phyloP scores from a whole-genome alignment of 1,140 invertebrate genomes.

The Hestina assimilis region DNA sequence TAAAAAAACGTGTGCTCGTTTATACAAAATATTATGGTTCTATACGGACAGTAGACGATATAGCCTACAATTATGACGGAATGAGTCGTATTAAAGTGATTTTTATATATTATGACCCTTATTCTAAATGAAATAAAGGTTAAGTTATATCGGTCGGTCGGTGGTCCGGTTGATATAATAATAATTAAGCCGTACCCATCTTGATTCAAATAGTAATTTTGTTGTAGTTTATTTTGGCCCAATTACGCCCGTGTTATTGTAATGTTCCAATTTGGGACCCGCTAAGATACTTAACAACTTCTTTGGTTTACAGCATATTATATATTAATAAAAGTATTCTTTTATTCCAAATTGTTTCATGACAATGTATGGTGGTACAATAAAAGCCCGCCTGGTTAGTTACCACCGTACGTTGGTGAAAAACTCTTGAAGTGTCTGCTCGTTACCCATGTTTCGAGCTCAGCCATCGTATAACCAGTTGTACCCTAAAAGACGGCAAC shows the following conservation, averaged over 20 bases:
- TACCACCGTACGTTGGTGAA: too few relatives aligned
- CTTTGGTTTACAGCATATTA: too few relatives aligned
- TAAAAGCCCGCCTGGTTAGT: too few relatives aligned
- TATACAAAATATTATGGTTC: conserved; percentile 46
- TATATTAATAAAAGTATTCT: too few relatives aligned
- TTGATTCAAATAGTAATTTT: conserved; percentile 41
- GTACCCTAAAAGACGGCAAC: too few relatives aligned
- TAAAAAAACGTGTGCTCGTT: conserved; percentile 43
- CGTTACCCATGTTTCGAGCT: too few relatives aligned
- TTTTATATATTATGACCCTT: conserved; percentile 1
- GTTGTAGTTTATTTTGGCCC: conserved; percentile 34
- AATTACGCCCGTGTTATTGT: conserved; percentile 23
- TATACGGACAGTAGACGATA: conserved; percentile 47
- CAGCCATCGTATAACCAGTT: too few relatives aligned
- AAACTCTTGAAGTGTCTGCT: too few relatives aligned
- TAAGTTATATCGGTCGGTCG: conserved; percentile 15
- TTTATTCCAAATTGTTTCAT: too few relatives aligned
- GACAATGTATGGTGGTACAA: too few relatives aligned
- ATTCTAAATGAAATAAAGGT: conserved; percentile 1
- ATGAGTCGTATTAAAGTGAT: conserved; percentile 3
- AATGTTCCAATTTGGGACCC: conserved; percentile 8
- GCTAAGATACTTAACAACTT: not conserved
- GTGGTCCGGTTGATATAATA: conserved; percentile 50
- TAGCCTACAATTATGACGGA: conserved; percentile 42
- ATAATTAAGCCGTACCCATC: conserved; percentile 55